Evolutionary conservation across 2,113 vertebrate genomes (phyloP).

Genomic region (Cheirogaleus medius): DNA sequence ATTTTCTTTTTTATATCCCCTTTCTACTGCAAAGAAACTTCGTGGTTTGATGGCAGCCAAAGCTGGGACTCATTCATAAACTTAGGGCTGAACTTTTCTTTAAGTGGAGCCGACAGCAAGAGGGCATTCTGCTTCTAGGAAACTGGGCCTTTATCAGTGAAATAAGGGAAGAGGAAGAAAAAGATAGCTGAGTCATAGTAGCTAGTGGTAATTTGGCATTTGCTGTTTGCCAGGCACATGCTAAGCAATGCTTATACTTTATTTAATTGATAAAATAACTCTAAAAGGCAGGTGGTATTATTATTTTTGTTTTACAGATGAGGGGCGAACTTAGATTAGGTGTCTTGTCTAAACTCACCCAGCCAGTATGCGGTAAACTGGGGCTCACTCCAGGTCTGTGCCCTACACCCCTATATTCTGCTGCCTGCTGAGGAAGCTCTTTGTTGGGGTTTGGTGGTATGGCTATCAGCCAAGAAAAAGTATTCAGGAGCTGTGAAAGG

Average conservation of each 20-base stretch:
- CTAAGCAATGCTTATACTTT: neutral
- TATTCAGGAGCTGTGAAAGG: neutral
- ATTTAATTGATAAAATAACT: neutral
- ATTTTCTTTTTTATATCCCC: neutral
- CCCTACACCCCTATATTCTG: accelerated
- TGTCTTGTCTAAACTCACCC: neutral
- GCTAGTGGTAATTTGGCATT: neutral
- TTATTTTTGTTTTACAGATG: neutral
- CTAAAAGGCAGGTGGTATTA: accelerated
- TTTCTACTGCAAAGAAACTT: neutral
- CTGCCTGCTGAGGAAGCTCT: neutral
- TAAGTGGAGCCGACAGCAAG: neutral
- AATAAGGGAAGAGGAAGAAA: neutral
- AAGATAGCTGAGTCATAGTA: neutral
- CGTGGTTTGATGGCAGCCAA: neutral
- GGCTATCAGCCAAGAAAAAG: neutral
- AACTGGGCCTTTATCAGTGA: neutral
- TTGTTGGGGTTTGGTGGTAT: neutral
- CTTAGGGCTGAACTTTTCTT: neutral
- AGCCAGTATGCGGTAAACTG: neutral
- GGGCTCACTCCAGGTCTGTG: neutral
- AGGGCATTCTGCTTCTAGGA: neutral
- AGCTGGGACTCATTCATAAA: neutral
- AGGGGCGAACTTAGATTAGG: neutral
- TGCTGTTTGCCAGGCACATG: neutral